A percentile compares a stretch with the other conserved stretches of the same genome.
Evolutionary conservation across 2,797 vertebrate species (phyloP).

Genomic region (Cuculus canorus): DNA sequence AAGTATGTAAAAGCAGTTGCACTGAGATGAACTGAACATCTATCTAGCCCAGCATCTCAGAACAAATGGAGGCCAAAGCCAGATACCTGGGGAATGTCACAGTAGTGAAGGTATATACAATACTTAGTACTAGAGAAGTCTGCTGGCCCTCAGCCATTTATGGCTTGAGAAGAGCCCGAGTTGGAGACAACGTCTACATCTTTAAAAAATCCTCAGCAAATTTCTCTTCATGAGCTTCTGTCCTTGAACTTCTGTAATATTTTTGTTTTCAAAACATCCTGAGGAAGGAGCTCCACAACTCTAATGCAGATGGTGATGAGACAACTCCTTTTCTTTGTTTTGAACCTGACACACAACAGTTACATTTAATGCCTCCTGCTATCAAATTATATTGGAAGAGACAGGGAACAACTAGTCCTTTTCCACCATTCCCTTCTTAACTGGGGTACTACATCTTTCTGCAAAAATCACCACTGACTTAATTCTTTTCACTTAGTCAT

Average conservation of each 20-base stretch:
- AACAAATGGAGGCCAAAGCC: background rate
- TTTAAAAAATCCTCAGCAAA: background rate
- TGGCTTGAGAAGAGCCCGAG: background rate
- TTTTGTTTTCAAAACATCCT: background rate
- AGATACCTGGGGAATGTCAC: background rate
- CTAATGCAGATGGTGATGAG: background rate
- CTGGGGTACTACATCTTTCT: background rate
- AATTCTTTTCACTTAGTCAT: background rate
- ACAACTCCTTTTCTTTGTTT: conserved; percentile 9
- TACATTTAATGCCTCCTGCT: background rate
- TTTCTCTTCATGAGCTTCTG: background rate
- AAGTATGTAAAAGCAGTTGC: background rate
- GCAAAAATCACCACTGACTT: background rate
- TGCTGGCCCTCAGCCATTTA: background rate
- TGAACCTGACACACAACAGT: background rate
- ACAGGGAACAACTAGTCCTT: background rate
- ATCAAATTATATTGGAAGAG: background rate
- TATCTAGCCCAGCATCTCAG: background rate
- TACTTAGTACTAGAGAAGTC: background rate
- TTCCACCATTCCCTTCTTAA: background rate
- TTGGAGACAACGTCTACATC: background rate
- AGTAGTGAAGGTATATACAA: background rate
- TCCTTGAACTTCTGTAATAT: background rate
- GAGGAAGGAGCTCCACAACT: background rate
- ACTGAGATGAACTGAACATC: background rate